Evolutionary conservation across 2,888 invertebrate species (phyloP), one percentile per base, ranked within the genome.

Genomic region (Rotaria sp.): DNA sequence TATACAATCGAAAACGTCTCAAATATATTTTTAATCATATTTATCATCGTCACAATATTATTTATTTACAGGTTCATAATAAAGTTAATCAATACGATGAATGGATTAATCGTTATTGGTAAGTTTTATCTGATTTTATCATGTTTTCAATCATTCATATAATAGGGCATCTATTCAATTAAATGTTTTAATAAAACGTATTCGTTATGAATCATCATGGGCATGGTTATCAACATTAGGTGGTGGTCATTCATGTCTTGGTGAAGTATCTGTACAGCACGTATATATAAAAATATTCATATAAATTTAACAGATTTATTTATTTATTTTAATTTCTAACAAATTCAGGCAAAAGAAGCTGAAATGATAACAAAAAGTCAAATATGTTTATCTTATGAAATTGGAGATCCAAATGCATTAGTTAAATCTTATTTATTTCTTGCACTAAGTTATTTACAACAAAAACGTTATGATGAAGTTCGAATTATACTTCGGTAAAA

Each of bases 191-290:
- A 24, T 21, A 10, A 85, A 85, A 30, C 75, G 55, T 35, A 13
- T 86, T 13, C 85, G 74, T 52, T 86, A 86, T 57, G 86, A 86
- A 35, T 55, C 48, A 26, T 85, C 67, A 45, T 84, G 75, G 85
- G 86, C 86, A 45, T 86, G 80, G 74, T 85, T 86, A 59, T 86
- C 86, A 57, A 86, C 86, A 24, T 26, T 86, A 24, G 86, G 86
- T 35, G 86, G 86, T 59, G 86, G 85, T 35, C 85, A 86, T 84
- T 86, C 86, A 35, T 86, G 80, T 57, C 80, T 86, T 26, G 86
- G 86, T 35, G 86, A 86, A 85, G 57, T 41, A 85, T 85, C 85
- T 18, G 45, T 26, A 52, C n/a, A 18, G 13, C 85, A 85, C 59
- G 86, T 86, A 85, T n/a, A 5, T n/a, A 84, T 86, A 57, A 38